Evolutionary conservation across 2,888 invertebrate genomes (phyloP), one percentile per base, ranked within the genome.

Genomic region (Scaptomyza parva): DNA sequence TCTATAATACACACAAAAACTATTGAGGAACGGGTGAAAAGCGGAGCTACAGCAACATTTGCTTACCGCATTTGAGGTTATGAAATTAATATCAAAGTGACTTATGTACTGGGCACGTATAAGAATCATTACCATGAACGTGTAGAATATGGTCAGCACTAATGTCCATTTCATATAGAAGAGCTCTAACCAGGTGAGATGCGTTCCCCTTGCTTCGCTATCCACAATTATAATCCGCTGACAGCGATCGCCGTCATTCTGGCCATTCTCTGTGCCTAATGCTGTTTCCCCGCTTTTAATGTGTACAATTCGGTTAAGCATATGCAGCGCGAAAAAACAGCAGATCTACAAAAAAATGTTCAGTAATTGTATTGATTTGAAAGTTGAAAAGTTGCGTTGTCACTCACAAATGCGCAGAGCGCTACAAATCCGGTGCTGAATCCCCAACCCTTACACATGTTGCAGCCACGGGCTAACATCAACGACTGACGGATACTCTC

Each of bases 81-180:
- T 41, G 44, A 66, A 58, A 55, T 60, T 82, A 5, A 80, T 78
- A 14, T 79, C 57, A 2, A 76, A 68, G 43, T 76, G 61, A 52
- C 61, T 76, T 53, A 80, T 41, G 28, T 71, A 79, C 39, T 82
- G 71, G 22, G 77, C 79, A n/a, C 82, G 69, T 14, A 82, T 64
- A 6, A 80, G 50, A 1, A 78, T 9, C 71, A 82, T 71, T 14
- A 68, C 70, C 1, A 60, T 20, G 40, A 77, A 76, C 9, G 61
- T 47, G 22, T 82, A 79, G 43, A 66, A 50, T 26, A 80, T 53
- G 35, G 77, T 74, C 26, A 80, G 24, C 17, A 82, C 70, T 44
- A 80, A 40, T 0, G 67, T 64, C 82, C 80, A 80, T 39, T 75
- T 82, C 53, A 79, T 70, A 17, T 65, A 78, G 58, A 71, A 64